Conservation (phyloP, 30 jellyfish, hydroid and myxozoan genomes). For the Chrysaora quinquecirrha region DNA sequence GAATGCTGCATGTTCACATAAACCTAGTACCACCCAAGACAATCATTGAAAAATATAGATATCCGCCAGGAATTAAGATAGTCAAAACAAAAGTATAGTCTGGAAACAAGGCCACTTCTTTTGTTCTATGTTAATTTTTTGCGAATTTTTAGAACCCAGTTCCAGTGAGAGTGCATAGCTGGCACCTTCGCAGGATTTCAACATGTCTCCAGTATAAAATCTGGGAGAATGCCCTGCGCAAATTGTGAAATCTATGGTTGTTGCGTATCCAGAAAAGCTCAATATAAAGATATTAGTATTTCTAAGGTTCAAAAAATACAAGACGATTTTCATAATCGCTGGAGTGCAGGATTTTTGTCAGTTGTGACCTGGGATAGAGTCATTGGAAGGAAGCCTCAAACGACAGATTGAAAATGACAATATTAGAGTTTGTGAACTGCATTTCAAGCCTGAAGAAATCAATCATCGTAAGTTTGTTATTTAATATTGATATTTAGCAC, state of each 20-base stretch:
- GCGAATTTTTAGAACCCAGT: constrained; percentile 32
- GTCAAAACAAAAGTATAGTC: constrained; percentile 50
- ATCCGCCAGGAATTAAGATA: too few relatives aligned
- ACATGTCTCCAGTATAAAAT: background rate
- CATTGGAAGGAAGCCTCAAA: constrained; percentile 44
- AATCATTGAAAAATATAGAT: too few relatives aligned
- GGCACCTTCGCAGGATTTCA: background rate
- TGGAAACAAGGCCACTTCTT: constrained; percentile 23
- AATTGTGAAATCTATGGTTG: constrained; percentile 59
- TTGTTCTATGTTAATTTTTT: constrained; percentile 40
- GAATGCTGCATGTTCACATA: too few relatives aligned
- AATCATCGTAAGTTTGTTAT: constrained; percentile 37
- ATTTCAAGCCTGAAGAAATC: constrained; percentile 53
- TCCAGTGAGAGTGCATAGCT: constrained; percentile 53
- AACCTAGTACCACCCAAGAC: too few relatives aligned
- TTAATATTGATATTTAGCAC: background rate
- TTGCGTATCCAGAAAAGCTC: constrained; percentile 42
- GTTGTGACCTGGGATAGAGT: constrained; percentile 56
- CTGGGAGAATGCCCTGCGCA: constrained; percentile 41
- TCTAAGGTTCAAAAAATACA: constrained; percentile 41
- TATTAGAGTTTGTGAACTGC: constrained; percentile 49
- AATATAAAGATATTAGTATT: constrained; percentile 38
- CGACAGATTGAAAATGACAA: constrained; percentile 29
- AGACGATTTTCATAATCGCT: constrained; percentile 35
- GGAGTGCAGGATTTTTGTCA: constrained; percentile 53